These are phyloP conservation scores for Corythaixoides concolor DNA, from an alignment of 2,113 vertebrate genomes.

Conservation along the genomic window DNA sequence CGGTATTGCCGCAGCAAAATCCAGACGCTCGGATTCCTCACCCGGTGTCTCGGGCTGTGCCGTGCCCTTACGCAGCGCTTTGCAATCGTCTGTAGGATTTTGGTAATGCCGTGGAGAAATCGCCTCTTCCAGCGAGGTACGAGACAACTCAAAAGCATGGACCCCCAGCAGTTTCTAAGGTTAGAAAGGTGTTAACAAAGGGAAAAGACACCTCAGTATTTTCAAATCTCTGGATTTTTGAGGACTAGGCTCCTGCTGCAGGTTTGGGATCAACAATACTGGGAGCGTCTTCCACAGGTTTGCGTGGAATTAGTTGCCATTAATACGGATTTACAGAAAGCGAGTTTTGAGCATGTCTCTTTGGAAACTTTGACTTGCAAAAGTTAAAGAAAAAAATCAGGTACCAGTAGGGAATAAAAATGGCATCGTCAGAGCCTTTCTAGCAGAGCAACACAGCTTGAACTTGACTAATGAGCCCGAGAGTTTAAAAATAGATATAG, in stretches of 20 bases:
- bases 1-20: not conserved
- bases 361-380: not conserved
- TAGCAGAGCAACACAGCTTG: slow-evolving; percentile 45
- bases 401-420: not conserved
- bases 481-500: not conserved
- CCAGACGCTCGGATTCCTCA: not conserved
- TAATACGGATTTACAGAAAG: not conserved
- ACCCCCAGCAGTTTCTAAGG: not conserved
- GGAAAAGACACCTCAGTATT: not conserved
- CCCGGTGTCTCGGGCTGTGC: not conserved
- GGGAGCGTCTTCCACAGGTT: not conserved
- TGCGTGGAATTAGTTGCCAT: not conserved
- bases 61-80: not conserved
- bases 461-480: slow-evolving; percentile 49
- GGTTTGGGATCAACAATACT: not conserved
- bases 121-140: not conserved
- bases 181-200: not conserved
- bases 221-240: not conserved
- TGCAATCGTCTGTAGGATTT: not conserved
- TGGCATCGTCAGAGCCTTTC: slow-evolving; percentile 26
- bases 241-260: not conserved
- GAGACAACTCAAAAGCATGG: not conserved
- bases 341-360: not conserved
- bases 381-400: not conserved
- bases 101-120: accelerated